Evolutionary conservation across 2,888 invertebrate species (phyloP), one percentile per base, ranked within the genome.

Genomic region (Heteromurus nitidus): DNA sequence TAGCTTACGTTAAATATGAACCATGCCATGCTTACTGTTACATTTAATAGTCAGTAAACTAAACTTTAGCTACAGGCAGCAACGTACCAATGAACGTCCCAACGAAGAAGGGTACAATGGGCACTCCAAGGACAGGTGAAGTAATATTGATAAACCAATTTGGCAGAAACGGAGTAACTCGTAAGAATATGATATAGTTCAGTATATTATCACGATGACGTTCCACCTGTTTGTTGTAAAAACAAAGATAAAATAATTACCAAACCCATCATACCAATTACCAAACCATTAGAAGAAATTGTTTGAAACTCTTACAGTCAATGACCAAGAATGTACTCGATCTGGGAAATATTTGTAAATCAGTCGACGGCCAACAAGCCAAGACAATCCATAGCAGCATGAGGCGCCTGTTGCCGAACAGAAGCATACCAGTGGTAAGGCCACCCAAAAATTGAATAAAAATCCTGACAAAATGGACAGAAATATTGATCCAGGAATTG

Each of bases 131-230:
- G 44, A 99, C 95, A 50, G 99, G 99, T 84, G 98, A 96, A 0
- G 96, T 94, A 88, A 99, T 92, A 90, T 98, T 98, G 86, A 98
- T 98, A 89, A 99, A 98, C 99, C 99, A 99, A 90, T 99, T 99
- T 7, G 99, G 99, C 88, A 99, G 91, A 89, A 99, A 94, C 72
- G 99, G 99, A 28, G 99, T 99, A 88, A 99, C 95, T 86, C 99
- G 93, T 86, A 99, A 91, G 90, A 99, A 99, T 88, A 99, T 92
- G 88, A 99, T 96, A 89, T 99, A 99, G 91, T 96, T 96, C 82
- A 99, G 92, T 85, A 99, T 91, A 89, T 98, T 94, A 87, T 95
- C 93, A 84, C 93, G 92, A 89, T 99, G 98, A 88, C 94, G 94
- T 53, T 92, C 88, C 1, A 92, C 90, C 91, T 91, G 87, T 85